Evolutionary conservation across 2,797 vertebrate genomes (phyloP).

Genomic region (Hydrocynus forskahlii): DNA sequence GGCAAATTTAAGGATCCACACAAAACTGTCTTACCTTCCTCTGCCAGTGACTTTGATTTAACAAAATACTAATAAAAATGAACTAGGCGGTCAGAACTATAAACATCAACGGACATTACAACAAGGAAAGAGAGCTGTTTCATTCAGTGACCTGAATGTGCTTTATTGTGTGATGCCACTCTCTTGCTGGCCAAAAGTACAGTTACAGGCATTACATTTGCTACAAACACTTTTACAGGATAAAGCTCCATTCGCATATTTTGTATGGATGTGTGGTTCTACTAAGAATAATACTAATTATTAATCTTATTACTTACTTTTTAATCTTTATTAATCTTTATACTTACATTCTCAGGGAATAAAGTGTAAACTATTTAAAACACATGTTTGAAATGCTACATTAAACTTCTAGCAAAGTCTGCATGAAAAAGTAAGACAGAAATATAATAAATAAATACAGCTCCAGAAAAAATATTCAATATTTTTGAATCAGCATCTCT

Average conservation of each 20-base stretch:
- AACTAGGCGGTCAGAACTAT: neutral
- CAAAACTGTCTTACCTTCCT: neutral
- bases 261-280: neutral
- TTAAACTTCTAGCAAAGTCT: too few relatives aligned
- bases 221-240: neutral
- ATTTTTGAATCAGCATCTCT: too few relatives aligned
- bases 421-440: too few relatives aligned
- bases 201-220: neutral
- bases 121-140: neutral
- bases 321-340: too few relatives aligned
- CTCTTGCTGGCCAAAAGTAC: neutral
- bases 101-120: slow-evolving; percentile 30
- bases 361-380: too few relatives aligned
- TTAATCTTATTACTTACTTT: too few relatives aligned
- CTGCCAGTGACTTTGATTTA: slow-evolving; percentile 6
- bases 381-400: too few relatives aligned
- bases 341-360: too few relatives aligned
- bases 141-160: neutral
- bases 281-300: too few relatives aligned
- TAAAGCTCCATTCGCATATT: neutral
- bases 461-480: too few relatives aligned
- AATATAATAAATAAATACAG: too few relatives aligned
- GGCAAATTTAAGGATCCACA: neutral
- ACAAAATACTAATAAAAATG: neutral
- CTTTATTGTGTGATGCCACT: neutral